Evolutionary conservation across 2,797 vertebrate species (phyloP), one percentile per base, ranked within the genome.

Genomic region (Kryptopterus vitreolus): DNA sequence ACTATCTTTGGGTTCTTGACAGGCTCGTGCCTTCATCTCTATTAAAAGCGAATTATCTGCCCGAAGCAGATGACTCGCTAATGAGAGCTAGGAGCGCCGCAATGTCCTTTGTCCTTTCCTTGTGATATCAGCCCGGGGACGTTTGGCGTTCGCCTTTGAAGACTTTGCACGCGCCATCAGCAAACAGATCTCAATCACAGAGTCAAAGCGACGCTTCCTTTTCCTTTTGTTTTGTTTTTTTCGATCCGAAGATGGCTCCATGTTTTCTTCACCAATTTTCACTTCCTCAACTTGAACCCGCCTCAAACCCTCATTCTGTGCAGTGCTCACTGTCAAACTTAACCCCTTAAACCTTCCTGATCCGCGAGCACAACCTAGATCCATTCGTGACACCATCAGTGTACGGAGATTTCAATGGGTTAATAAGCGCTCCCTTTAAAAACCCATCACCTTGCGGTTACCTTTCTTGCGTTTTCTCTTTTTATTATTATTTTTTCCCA

Each of bases 401-500:
- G 26, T 59, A 46, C n/a, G 12, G 55, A 75, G 24, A 55, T 59
- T 75, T 59, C 4, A 57, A 20, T 4, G 72, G 72, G 57, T 75
- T 75, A 77, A 70, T 69, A 81, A 31, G 55, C 61, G 29, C 26
- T 16, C 38, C 66, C 58, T 38, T 61, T 58, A 59, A 71, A 38
- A 58, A 81, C 58, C 66, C 48, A 33, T 72, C 31, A 65, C 75
- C 18, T 82, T 58, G 65, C 68, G 65, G 50, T 65, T 65, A 72
- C 68, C 85, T 89, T 86, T 85, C 89, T 86, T 86, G 89, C 90
- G 88, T 90, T 90, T 85, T 57, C 38, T 50, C 26, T 59, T 55
- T 73, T 58, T 78, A 62, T 82, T 61, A 31, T 52, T 59, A 20
- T 52, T 26, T 50, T 75, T 48, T 31, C 76, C 58, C 78, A 77